Evolutionary conservation across 2,113 vertebrate genomes (phyloP).

Genomic region (Lophius piscatorius): DNA sequence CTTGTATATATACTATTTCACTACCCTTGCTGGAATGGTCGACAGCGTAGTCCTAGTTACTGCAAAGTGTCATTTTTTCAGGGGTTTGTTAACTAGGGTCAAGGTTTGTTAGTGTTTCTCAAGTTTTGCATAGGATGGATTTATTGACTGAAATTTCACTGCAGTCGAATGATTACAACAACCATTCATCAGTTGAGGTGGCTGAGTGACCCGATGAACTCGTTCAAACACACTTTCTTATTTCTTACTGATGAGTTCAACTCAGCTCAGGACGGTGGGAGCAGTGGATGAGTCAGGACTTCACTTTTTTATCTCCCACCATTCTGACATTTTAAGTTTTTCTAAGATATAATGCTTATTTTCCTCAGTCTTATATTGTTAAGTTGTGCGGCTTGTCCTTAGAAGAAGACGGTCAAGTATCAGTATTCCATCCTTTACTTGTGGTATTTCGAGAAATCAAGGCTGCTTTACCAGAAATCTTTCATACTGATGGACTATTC

Average conservation of each 20-base stretch:
- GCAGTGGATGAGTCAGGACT: constrained; percentile 16
- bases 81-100: no score
- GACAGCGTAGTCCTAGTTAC: no score
- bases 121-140: constrained; percentile 20
- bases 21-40: no score
- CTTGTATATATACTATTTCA: no score
- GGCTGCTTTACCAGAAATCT: constrained; percentile 5
- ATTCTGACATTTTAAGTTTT: background rate
- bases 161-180: background rate
- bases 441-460: constrained; percentile 16
- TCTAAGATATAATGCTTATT: constrained; percentile 9
- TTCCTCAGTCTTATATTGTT: background rate
- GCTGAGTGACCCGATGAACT: constrained; percentile 23
- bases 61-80: no score
- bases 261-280: constrained; percentile 9
- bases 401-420: background rate
- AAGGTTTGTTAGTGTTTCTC: constrained; percentile 6
- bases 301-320: constrained; percentile 1
- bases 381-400: constrained; percentile 1
- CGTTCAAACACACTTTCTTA: constrained; percentile 4
- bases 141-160: background rate
- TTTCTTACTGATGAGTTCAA: constrained; percentile 28
- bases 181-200: constrained; percentile 25
- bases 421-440: constrained; percentile 1
- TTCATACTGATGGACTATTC: constrained; percentile 4